phyloP scores from a whole-genome alignment of 2,113 vertebrate species.

The Sinosuthora webbiana region DNA sequence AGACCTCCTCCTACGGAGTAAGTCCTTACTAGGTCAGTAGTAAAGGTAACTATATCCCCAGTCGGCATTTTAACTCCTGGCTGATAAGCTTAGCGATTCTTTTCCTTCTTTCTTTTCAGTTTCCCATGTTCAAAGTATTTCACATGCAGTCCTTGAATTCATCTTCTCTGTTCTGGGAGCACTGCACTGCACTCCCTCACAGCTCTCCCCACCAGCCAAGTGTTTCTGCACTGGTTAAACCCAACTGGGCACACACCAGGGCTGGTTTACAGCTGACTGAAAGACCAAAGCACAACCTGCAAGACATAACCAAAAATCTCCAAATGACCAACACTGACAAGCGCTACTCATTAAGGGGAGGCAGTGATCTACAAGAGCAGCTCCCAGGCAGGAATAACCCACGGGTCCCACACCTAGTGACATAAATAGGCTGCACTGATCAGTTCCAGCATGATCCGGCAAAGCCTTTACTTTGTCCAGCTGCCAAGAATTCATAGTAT shows the following conservation, averaged over 20 bases:
- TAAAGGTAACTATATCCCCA: neutral
- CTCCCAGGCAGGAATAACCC: neutral
- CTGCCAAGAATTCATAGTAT: neutral
- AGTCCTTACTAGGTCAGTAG: neutral
- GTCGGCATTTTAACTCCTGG: neutral
- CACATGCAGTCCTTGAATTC: neutral
- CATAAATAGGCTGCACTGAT: slow-evolving; percentile 21
- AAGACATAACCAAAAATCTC: neutral
- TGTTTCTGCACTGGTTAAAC: neutral
- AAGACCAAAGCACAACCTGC: neutral
- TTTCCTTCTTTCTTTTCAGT: neutral
- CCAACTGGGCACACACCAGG: neutral
- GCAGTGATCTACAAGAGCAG: neutral
- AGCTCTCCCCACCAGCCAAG: neutral
- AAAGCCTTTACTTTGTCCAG: neutral
- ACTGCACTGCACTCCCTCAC: neutral
- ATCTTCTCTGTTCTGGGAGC: neutral
- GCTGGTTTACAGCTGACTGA: neutral
- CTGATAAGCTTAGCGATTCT: accelerated
- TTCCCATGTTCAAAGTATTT: neutral
- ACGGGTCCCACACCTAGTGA: neutral
- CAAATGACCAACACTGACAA: neutral
- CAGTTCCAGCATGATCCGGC: neutral
- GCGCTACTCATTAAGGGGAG: neutral
- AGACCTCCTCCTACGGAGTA: neutral